A percentile compares a stretch with the other conserved stretches of the same genome.
Evolutionary conservation across 2,113 vertebrate genomes (phyloP).

Genomic region (Genyomyrus donnyi): DNA sequence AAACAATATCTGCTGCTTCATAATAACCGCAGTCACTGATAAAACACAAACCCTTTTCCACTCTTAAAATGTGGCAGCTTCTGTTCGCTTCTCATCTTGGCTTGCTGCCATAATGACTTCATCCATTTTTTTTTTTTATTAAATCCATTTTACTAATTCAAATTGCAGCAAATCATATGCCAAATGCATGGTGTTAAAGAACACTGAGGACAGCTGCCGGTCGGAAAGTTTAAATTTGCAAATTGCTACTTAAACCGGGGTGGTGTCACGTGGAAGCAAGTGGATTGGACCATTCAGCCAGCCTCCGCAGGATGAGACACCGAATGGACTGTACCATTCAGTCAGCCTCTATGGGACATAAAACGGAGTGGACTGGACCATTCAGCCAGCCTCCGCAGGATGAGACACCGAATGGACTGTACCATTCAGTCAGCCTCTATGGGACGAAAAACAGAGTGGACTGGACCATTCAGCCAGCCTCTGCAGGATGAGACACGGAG

Average conservation of each 20-base stretch:
- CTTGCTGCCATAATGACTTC: not conserved
- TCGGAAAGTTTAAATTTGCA: not conserved
- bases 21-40: not conserved
- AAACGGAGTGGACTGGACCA: too few relatives aligned
- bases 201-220: not conserved
- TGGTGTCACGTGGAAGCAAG: not conserved
- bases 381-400: not conserved
- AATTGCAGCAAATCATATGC: not conserved
- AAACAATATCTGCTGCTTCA: not conserved
- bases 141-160: not conserved
- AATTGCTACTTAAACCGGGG: not conserved
- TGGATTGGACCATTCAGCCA: not conserved
- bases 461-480: not conserved
- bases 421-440: not conserved
- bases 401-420: not conserved
- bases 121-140: not conserved
- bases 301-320: not conserved
- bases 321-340: not conserved
- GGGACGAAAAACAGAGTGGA: not conserved
- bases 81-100: not conserved
- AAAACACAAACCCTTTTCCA: not conserved
- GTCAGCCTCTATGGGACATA: not conserved
- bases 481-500: not conserved
- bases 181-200: not conserved
- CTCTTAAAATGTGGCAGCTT: not conserved